A percentile compares a stretch with the other conserved stretches of the same genome.
Evolutionary conservation across 1,140 invertebrate genomes (phyloP).

Genomic region (Hyphantria cunea): DNA sequence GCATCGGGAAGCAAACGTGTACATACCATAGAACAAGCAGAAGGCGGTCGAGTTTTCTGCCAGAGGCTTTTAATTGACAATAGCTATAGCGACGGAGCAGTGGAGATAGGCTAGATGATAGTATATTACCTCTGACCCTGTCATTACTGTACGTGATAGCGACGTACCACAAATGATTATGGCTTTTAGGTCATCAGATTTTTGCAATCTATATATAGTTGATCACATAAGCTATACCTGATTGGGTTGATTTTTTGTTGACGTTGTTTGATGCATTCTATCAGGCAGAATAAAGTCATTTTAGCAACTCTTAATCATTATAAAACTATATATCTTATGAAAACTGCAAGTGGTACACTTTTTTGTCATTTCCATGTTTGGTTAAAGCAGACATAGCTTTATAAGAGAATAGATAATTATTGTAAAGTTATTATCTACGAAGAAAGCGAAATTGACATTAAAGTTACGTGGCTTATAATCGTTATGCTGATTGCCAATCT

Average conservation of each 20-base stretch:
- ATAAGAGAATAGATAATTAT: conserved; percentile 44
- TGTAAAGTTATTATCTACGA: conserved; percentile 49
- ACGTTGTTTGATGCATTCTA: no score
- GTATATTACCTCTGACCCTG: conserved; percentile 54
- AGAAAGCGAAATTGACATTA: conserved; percentile 40
- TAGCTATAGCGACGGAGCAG: conserved; percentile 47
- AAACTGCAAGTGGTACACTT: conserved; percentile 28
- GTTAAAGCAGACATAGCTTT: conserved; percentile 14
- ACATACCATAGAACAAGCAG: conserved; percentile 68
- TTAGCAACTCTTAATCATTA: no score
- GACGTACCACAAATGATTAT: conserved; percentile 9
- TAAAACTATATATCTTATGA: conserved; percentile 31
- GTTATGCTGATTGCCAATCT: conserved; percentile 46
- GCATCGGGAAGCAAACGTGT: conserved; percentile 69
- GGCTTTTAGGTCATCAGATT: conserved; percentile 12
- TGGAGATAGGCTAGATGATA: conserved; percentile 48
- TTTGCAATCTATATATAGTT: no score
- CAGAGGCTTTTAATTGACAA: conserved; percentile 70
- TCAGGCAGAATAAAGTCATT: no score
- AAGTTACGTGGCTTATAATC: conserved; percentile 46
- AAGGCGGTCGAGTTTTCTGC: conserved; percentile 62
- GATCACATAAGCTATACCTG: no score
- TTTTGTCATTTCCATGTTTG: conserved; percentile 10
- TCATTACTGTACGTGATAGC: conserved; percentile 36
- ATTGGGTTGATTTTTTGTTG: no score